Evolutionary conservation across 2,888 invertebrate species (phyloP).

Genomic region (Parnassius orleans): DNA sequence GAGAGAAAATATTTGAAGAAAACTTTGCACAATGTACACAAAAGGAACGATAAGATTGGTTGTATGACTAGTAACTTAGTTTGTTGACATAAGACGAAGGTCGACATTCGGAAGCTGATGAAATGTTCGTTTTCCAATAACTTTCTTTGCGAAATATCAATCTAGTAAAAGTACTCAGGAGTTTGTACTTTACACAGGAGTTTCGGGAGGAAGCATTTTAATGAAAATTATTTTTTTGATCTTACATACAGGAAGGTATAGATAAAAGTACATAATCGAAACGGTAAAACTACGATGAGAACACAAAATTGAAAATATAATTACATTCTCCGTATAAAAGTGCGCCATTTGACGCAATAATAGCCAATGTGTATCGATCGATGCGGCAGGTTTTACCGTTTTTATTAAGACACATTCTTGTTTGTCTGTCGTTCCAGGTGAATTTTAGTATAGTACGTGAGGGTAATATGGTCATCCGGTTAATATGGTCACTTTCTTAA

Average conservation of each 20-base stretch:
- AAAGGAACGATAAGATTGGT: constrained; percentile 22
- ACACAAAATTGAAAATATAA: constrained; percentile 9
- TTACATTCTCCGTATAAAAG: constrained; percentile 1
- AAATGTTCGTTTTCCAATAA: constrained; percentile 22
- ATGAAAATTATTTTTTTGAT: background rate
- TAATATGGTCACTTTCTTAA: no score
- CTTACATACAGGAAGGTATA: no score
- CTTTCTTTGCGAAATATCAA: constrained; percentile 13
- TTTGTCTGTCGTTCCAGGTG: no score
- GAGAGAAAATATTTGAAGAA: constrained; percentile 26
- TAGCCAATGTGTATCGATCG: constrained; percentile 2
- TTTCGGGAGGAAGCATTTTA: constrained; percentile 6
- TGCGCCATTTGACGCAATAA: background rate
- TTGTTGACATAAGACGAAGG: constrained; percentile 35
- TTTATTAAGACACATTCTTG: no score
- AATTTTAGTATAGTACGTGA: no score
- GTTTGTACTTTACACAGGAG: constrained; percentile 3
- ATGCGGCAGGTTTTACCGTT: background rate
- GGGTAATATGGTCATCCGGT: no score
- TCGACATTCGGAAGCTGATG: constrained; percentile 35
- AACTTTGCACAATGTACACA: constrained; percentile 26
- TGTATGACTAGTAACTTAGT: constrained; percentile 23
- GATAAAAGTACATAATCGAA: background rate
- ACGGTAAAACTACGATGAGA: background rate
- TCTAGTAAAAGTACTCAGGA: constrained; percentile 3